Base-by-base conservation (phyloP, 2,888 invertebrate species). In the Timandra comae region DNA sequence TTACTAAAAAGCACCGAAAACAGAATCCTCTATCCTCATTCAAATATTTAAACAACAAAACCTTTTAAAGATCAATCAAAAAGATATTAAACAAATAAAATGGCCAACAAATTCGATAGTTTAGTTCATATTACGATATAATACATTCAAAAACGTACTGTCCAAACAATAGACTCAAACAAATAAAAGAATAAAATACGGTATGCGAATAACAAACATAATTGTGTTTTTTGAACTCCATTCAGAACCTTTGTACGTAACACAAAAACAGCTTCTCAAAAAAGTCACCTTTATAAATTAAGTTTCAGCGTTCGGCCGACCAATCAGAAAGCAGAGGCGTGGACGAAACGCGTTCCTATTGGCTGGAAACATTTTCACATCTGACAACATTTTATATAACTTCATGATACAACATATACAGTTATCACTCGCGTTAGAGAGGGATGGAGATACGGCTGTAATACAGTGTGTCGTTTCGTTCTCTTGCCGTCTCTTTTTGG, bases 401-500 rank as follows among this genome's bases (percentile, higher is more conserved):
- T 75, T 72, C 72, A 73, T 81, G 85, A 84, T 86, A 85, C 85
- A 84, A 81, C 80, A 82, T 82, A 81, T 84, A 84, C 84, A 84
- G 82, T 84, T 79, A 80, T 75, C 75, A 78, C 60, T 78, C 61
- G 61, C 64, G 79, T 41, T 65, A 22, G 76, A 82, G 58, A 46
- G 72, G 53, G 84, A 82, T 46, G 57, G 63, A 49, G 66, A 47
- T 64, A 71, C 49, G 42, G 41, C 56, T 61, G 63, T 58, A 63
- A 73, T 70, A 81, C 80, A 79, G 79, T 81, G 81, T 82, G 71
- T 76, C 78, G 72, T 69, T 72, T 69, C 73, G 66, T 63, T 60
- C 68, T 67, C 60, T 48, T 47, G 43, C 66, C 60, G 60, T 75
- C 77, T 49, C 70, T 38, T 56, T 70, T 70, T 29, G 50, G 33